Conservation (phyloP, 2,113 vertebrate species). For the Centropus unirufus region DNA sequence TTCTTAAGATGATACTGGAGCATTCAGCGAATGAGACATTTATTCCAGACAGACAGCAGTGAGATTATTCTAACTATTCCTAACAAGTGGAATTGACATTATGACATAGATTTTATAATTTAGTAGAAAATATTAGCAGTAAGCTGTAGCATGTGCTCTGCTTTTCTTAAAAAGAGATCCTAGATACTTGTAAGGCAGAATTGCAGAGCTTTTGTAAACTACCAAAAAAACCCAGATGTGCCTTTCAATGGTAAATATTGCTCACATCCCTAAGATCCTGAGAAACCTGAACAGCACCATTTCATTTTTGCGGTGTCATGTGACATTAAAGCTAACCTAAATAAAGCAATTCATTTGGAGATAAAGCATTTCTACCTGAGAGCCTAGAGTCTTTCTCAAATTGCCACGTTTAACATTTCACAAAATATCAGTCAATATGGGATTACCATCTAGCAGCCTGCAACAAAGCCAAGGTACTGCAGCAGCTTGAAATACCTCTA, state of each 20-base stretch:
- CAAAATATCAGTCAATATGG: background rate
- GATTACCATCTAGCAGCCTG: background rate
- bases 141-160: background rate
- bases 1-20: background rate
- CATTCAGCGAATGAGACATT: background rate
- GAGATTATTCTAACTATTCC: conserved; percentile 29
- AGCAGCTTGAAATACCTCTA: background rate
- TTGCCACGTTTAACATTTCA: fast-evolving
- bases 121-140: background rate
- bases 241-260: background rate
- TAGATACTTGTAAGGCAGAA: background rate
- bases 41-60: conserved; percentile 6
- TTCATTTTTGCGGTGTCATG: fast-evolving
- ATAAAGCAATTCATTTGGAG: background rate
- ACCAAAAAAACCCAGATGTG: background rate
- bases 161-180: background rate
- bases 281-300: background rate
- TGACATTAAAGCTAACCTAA: background rate
- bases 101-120: conserved; percentile 24
- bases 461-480: background rate
- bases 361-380: background rate
- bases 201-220: background rate
- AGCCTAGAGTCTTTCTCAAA: background rate
- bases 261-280: background rate
- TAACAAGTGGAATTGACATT: conserved; percentile 23